These are phyloP conservation scores for Drosophila melanogaster DNA, from an alignment of 1,140 invertebrate species.

Conservation along the genomic window DNA sequence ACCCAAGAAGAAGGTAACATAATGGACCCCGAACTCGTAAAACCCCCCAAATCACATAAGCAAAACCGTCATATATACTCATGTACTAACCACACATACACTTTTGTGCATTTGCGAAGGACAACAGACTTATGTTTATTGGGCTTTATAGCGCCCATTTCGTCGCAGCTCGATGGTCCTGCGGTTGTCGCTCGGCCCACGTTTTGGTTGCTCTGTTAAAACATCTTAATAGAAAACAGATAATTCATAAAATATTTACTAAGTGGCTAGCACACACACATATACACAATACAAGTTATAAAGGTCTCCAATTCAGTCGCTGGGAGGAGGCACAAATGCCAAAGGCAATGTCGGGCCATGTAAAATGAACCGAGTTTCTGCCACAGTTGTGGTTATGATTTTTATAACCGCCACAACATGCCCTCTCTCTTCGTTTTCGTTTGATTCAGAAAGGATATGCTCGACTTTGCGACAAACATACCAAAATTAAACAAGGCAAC, in stretches of 20 bases:
- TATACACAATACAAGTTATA: not conserved
- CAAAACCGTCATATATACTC: slow-evolving; percentile 13
- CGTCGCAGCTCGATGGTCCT: slow-evolving; percentile 34
- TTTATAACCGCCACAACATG: slow-evolving; percentile 39
- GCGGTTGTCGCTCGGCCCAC: slow-evolving; percentile 42
- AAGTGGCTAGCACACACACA: slow-evolving; percentile 51
- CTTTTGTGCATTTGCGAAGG: slow-evolving; percentile 16
- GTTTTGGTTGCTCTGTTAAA: slow-evolving; percentile 54
- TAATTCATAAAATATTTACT: slow-evolving; percentile 80
- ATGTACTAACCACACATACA: slow-evolving; percentile 1
- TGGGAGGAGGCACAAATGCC: slow-evolving; percentile 29
- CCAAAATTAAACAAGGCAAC: not conserved
- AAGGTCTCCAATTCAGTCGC: slow-evolving; percentile 55
- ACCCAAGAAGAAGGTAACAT: slow-evolving; percentile 29
- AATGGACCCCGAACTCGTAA: slow-evolving; percentile 45
- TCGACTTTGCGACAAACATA: not conserved
- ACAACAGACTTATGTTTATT: slow-evolving; percentile 74
- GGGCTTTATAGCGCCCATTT: slow-evolving; percentile 66
- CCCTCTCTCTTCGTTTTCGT: slow-evolving; percentile 22
- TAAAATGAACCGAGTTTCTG: slow-evolving; percentile 27
- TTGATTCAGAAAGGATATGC: not conserved
- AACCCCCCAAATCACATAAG: slow-evolving; percentile 51
- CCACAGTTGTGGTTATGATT: slow-evolving; percentile 71
- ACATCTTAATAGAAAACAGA: slow-evolving; percentile 82
- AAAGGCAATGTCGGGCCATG: slow-evolving; percentile 44